Percentiles rank a stretch among this genome's conserved stretches.
Conservation (phyloP, 2,113 vertebrate genomes). For the Anguilla rostrata region DNA sequence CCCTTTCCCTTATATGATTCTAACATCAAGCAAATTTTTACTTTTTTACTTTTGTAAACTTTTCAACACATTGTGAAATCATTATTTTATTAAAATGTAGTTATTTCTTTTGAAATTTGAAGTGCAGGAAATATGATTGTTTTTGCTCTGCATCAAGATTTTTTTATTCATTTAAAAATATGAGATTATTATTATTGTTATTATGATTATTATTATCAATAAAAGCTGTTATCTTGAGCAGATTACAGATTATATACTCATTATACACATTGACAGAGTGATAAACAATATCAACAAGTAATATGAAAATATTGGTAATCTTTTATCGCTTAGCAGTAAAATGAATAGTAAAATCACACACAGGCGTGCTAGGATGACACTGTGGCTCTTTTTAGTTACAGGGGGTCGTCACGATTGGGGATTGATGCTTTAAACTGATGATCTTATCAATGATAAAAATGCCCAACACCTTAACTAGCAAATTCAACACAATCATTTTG, state of each 20-base stretch:
- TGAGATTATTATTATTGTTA: not conserved
- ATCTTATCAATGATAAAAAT: not conserved
- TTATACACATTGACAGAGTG: not conserved
- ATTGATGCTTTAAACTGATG: not conserved
- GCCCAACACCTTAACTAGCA: not conserved
- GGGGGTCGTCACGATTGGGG: not conserved
- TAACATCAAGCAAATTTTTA: not conserved
- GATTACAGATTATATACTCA: not conserved
- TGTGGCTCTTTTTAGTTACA: not conserved
- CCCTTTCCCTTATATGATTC: not conserved
- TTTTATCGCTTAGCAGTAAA: no score
- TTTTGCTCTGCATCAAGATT: not conserved
- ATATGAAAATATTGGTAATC: not conserved
- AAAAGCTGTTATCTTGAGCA: not conserved
- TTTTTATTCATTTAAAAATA: not conserved
- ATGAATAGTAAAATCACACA: not conserved
- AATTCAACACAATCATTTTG: not conserved
- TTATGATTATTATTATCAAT: not conserved
- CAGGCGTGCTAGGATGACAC: not conserved
- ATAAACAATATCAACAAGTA: not conserved
- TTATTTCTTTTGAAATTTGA: slow-evolving; percentile 14
- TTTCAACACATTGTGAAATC: slow-evolving; percentile 23
- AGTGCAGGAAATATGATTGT: slow-evolving; percentile 22
- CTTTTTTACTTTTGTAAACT: not conserved
- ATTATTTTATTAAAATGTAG: slow-evolving; percentile 25